Conservation (phyloP, 2,113 vertebrate genomes). For the Platysteira castanea region DNA sequence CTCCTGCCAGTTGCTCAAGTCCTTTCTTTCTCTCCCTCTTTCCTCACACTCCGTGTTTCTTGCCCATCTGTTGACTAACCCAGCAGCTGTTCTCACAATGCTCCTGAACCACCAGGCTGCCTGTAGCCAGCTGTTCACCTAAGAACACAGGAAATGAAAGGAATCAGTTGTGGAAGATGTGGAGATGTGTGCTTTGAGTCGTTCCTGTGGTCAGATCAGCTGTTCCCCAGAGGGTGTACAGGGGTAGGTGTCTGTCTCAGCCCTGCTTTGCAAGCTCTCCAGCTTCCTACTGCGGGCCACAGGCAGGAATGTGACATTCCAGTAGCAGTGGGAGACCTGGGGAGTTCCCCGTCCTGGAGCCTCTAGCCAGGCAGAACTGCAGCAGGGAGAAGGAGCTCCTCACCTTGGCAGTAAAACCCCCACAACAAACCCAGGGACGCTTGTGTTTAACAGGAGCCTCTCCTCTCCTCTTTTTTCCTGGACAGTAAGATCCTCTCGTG, state of each 20-base stretch:
- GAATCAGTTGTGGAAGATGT: not conserved
- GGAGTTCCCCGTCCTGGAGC: not conserved
- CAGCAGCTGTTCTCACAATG: not conserved
- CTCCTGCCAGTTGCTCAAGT: not conserved
- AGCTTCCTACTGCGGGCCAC: not conserved
- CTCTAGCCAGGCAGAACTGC: not conserved
- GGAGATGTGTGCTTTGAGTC: not conserved
- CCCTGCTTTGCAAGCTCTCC: not conserved
- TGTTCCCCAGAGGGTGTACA: rapidly evolving
- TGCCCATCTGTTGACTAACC: not conserved
- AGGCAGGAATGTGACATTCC: no score
- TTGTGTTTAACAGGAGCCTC: not conserved
- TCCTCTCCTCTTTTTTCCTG: not conserved
- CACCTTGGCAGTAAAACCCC: not conserved
- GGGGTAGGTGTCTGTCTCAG: not conserved
- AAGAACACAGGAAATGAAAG: not conserved
- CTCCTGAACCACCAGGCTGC: not conserved
- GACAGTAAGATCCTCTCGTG: not conserved
- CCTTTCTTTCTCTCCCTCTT: not conserved
- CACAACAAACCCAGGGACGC: not conserved
- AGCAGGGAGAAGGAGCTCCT: not conserved
- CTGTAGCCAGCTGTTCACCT: not conserved
- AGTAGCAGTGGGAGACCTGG: not conserved
- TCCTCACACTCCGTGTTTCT: not conserved
- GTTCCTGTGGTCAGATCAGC: not conserved